A percentile compares a stretch with the other conserved stretches of the same genome.
Conservation (phyloP, 2,888 invertebrate species). For the Clunio marinus region DNA sequence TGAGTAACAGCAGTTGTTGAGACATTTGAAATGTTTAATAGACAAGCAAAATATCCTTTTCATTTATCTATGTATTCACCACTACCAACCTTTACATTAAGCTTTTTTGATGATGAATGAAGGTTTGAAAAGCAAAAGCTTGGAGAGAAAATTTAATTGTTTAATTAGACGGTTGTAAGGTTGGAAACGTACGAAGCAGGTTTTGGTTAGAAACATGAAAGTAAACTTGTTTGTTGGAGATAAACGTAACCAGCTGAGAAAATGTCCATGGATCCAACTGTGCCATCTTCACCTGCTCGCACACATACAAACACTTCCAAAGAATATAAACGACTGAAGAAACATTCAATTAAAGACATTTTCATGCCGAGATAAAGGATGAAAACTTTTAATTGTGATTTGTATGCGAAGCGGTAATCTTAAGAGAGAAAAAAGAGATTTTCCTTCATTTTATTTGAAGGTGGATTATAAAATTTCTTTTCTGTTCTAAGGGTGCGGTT, state of each 20-base stretch:
- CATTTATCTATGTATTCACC: not conserved
- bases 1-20: not conserved
- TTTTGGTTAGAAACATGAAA: conserved; percentile 15
- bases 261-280: not conserved
- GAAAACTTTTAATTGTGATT: not conserved
- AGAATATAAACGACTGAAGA: not conserved
- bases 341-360: conserved; percentile 9
- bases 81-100: not conserved
- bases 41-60: not conserved
- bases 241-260: conserved; percentile 14
- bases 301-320: not conserved
- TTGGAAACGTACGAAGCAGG: conserved; percentile 19
- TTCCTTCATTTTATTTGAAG: not conserved
- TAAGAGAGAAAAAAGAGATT: conserved; percentile 1
- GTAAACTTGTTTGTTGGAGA: conserved; percentile 23
- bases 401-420: too few relatives aligned
- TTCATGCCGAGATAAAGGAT: not conserved
- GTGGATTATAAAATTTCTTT: conserved; percentile 3
- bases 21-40: conserved; percentile 9
- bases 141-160: conserved; percentile 37
- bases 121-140: too few relatives aligned
- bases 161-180: conserved; percentile 30
- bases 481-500: not conserved
- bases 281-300: too few relatives aligned
- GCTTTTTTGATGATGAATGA: not conserved